These are phyloP conservation scores for Drosophila tsacasi DNA, from an alignment of 1,140 invertebrate species.

Conservation along the genomic window DNA sequence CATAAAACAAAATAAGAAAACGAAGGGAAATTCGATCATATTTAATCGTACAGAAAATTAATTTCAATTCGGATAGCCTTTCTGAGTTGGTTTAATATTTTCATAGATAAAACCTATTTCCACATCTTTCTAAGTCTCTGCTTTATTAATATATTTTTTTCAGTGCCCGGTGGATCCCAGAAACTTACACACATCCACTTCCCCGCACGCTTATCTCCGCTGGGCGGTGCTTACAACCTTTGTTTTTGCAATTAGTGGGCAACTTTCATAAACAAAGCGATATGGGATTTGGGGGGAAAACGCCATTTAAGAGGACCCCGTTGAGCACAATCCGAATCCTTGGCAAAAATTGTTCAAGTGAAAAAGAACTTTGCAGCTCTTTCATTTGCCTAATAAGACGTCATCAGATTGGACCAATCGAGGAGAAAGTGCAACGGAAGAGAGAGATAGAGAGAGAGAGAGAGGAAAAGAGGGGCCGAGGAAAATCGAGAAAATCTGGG, in stretches of 20 bases:
- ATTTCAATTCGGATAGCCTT: too few species aligned
- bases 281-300: conserved; percentile 14
- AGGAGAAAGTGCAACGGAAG: not conserved
- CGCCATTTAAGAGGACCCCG: conserved; percentile 22
- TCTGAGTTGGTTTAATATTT: not conserved
- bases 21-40: not conserved
- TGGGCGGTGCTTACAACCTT: conserved; percentile 6
- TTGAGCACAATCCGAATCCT: conserved; percentile 1
- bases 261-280: conserved; percentile 42
- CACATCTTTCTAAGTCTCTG: not conserved
- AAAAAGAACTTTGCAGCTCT: conserved; percentile 23
- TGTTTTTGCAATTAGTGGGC: conserved; percentile 48
- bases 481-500: not conserved
- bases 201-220: conserved; percentile 23
- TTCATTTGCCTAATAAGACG: conserved; percentile 44
- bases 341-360: conserved; percentile 14
- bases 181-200: conserved; percentile 16
- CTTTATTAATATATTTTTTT: not conserved
- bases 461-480: not conserved
- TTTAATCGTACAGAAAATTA: too few species aligned
- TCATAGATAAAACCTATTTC: not conserved
- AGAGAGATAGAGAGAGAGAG: not conserved
- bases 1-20: not conserved
- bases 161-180: conserved; percentile 1
- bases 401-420: conserved; percentile 49